Evolutionary conservation across 2,113 vertebrate genomes (phyloP).

Genomic region (Puffinus mauretanicus): DNA sequence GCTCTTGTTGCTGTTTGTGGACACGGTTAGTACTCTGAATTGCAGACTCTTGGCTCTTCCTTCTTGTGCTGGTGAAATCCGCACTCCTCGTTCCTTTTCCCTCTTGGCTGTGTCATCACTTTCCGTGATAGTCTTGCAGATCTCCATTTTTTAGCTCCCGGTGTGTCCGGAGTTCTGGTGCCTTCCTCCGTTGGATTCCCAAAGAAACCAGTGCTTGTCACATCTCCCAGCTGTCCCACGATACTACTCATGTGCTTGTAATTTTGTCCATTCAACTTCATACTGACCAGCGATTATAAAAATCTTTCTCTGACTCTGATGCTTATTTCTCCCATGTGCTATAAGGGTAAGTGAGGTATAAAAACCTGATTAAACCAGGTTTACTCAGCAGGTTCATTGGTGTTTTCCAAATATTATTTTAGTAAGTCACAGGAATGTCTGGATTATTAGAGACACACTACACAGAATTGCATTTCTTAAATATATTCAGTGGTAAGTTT

Average conservation of each 20-base stretch:
- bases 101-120: not conserved
- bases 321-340: not conserved
- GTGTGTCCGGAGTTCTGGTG: rapidly evolving
- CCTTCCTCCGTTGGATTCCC: not conserved
- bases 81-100: not conserved
- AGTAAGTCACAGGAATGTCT: not conserved
- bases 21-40: not conserved
- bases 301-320: not conserved
- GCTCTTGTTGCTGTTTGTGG: not conserved
- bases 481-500: not conserved
- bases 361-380: not conserved
- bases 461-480: not conserved
- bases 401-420: not conserved
- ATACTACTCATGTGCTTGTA: not conserved
- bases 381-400: not conserved
- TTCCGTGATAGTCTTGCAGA: not conserved
- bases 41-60: not conserved
- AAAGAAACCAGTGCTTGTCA: not conserved
- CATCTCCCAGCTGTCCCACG: not conserved
- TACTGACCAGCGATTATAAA: not conserved
- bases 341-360: not conserved
- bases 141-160: not conserved
- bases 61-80: not conserved
- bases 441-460: not conserved
- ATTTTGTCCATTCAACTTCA: not conserved